A percentile compares a stretch with the other conserved stretches of the same genome.
Conservation (phyloP, 2,797 vertebrate genomes). For the Knipowitschia caucasica region DNA sequence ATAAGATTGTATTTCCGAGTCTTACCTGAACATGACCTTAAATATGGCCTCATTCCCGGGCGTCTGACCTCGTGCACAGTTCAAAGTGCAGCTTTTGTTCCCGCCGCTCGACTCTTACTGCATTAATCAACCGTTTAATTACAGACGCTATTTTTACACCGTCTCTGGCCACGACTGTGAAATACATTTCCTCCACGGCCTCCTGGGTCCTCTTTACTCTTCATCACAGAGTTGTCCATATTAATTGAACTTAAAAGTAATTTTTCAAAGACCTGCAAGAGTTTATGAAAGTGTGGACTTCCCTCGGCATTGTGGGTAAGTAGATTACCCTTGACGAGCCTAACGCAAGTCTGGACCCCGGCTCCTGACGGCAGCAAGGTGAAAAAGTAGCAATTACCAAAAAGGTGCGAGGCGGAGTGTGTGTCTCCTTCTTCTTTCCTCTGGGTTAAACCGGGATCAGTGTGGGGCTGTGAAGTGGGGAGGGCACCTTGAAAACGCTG, state of each 20-base stretch:
- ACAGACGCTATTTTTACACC: constrained; percentile 6
- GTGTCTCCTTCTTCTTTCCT: constrained; percentile 46
- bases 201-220: constrained; percentile 18
- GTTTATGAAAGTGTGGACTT: constrained; percentile 13
- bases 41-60: background rate
- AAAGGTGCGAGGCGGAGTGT: constrained; percentile 37
- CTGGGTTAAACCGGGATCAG: constrained; percentile 67
- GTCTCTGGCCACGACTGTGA: constrained; percentile 13
- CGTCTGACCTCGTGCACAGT: background rate
- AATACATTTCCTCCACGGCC: constrained; percentile 10
- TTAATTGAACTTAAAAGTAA: constrained; percentile 27
- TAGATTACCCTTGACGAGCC: constrained; percentile 46
- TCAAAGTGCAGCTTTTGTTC: constrained; percentile 2
- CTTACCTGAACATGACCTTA: background rate
- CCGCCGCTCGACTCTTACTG: background rate
- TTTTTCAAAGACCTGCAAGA: constrained; percentile 38
- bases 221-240: constrained; percentile 25
- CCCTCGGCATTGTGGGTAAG: constrained; percentile 28
- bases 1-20: too few relatives aligned
- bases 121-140: constrained; percentile 12
- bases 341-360: constrained; percentile 30
- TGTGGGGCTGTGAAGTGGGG: constrained; percentile 66
- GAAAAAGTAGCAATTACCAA: constrained; percentile 58
- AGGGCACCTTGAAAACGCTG: constrained; percentile 73
- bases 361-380: constrained; percentile 48